These are phyloP conservation scores for Brotula barbata DNA, from an alignment of 2,797 vertebrate genomes.

Conservation along the genomic window DNA sequence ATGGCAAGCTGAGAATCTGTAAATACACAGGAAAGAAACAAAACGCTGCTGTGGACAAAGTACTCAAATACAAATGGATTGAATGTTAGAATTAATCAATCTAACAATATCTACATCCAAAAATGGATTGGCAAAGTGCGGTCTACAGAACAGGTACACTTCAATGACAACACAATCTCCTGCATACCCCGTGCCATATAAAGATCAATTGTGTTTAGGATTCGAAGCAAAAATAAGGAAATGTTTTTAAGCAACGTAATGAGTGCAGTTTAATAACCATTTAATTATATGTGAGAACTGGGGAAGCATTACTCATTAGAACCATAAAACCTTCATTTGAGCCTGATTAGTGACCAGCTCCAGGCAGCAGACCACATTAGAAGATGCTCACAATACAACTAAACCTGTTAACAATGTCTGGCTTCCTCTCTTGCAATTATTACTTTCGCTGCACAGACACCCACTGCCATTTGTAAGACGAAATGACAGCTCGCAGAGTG, in stretches of 20 bases:
- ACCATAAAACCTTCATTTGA: not conserved
- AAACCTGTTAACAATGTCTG: not conserved
- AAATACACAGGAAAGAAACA: no score
- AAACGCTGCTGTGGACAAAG: no score
- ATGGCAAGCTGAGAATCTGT: no score
- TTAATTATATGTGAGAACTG: not conserved
- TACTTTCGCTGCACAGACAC: not conserved
- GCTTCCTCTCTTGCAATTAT: not conserved
- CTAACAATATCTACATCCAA: no score
- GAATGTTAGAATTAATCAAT: no score
- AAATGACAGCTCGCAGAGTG: constrained; percentile 3
- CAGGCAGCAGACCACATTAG: not conserved
- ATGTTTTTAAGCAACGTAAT: constrained; percentile 1
- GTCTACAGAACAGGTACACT: no score
- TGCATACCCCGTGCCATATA: no score
- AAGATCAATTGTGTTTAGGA: no score
- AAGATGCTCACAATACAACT: not conserved
- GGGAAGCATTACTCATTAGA: not conserved
- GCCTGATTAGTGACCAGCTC: constrained; percentile 18
- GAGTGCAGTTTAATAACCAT: not conserved
- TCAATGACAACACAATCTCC: no score
- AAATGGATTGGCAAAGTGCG: no score
- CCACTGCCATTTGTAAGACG: not conserved
- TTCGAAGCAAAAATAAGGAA: no score
- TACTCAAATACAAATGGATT: no score